Evolutionary conservation across 2,888 invertebrate species (phyloP), one percentile per base, ranked within the genome.

Genomic region (Cerceris ruficornis): DNA sequence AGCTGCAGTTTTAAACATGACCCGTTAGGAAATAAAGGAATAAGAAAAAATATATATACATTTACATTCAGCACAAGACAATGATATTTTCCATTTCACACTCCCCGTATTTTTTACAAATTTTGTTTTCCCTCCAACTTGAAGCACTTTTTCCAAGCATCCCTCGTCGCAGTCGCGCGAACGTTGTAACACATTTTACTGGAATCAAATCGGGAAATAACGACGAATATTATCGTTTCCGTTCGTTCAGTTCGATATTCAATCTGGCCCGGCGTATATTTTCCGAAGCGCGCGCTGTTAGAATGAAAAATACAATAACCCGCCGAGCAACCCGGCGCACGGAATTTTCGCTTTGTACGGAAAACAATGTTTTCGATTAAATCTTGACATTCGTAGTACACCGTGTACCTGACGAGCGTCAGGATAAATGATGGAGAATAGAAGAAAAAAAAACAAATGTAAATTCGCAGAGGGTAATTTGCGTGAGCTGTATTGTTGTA

Each of bases 261-360:
- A 46, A 73, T 73, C 61, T 11, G 42, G 42, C 7, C 17, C 41
- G 8, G 8, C 43, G 46, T 58, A 75, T 70, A 75, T 70, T 75
- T 69, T 60, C 17, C 11, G 13, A 41, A 13, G 17, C 55, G 11
- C 50, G 17, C 13, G 9, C 62, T 49, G 42, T 49, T 42, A 2
- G n/a, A 57, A n/a, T 67, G 58, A 28, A 67, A 67, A 58, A 41
- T 58, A 46, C 67, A 49, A 67, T 57, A 58, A 58, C 49, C 41
- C 42, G 54, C 41, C 17, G 6, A 7, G 39, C n/a, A n/a, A 55
- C 17, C 57, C n/a, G 39, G 9, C 1, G 0, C 7, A 41, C 15
- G 50, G n/a, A 58, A 28, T 57, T 54, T 41, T n/a, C 61, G 54
- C 17, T 61, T 43, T 52, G 69, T 57, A 41, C 7, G 39, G 57